These are phyloP conservation scores for Hyppa rectilinea DNA, from an alignment of 2,888 invertebrate species.

Conservation along the genomic window DNA sequence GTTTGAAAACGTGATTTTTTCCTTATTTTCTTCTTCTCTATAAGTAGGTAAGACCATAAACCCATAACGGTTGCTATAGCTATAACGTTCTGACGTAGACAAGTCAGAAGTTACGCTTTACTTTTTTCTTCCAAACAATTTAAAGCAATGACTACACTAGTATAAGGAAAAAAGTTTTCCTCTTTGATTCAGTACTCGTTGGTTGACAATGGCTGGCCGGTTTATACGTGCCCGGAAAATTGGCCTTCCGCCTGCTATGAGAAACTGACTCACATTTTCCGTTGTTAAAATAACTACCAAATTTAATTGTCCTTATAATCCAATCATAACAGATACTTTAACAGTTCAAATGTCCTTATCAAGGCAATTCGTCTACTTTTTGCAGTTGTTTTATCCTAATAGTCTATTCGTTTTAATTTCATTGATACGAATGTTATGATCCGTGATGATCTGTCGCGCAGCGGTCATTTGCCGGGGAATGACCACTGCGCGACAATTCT, in stretches of 20 bases:
- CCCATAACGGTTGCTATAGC: neutral
- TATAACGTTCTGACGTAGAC: neutral
- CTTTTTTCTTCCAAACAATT: slow-evolving; percentile 17
- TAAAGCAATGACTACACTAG: slow-evolving; percentile 16
- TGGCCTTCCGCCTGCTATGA: slow-evolving; percentile 38
- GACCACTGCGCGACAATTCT: too few relatives aligned
- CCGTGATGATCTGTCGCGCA: too few relatives aligned
- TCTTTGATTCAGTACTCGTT: slow-evolving; percentile 41
- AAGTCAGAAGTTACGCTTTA: neutral
- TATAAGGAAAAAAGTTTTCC: slow-evolving; percentile 55
- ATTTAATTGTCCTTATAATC: neutral
- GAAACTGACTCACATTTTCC: slow-evolving; percentile 39
- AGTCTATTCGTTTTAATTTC: too few relatives aligned
- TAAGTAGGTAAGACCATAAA: neutral
- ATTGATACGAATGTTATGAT: too few relatives aligned
- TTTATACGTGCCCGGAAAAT: slow-evolving; percentile 56
- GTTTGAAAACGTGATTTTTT: slow-evolving; percentile 5
- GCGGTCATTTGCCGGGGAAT: too few relatives aligned
- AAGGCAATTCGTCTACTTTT: too few relatives aligned
- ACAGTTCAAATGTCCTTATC: neutral
- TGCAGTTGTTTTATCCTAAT: too few relatives aligned
- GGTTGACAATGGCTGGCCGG: slow-evolving; percentile 51
- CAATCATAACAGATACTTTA: neutral
- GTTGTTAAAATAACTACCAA: neutral
- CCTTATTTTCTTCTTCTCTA: neutral